Base-by-base conservation (phyloP, 2,113 vertebrate species). In the Pseudorhombus dupliciocellatus region DNA sequence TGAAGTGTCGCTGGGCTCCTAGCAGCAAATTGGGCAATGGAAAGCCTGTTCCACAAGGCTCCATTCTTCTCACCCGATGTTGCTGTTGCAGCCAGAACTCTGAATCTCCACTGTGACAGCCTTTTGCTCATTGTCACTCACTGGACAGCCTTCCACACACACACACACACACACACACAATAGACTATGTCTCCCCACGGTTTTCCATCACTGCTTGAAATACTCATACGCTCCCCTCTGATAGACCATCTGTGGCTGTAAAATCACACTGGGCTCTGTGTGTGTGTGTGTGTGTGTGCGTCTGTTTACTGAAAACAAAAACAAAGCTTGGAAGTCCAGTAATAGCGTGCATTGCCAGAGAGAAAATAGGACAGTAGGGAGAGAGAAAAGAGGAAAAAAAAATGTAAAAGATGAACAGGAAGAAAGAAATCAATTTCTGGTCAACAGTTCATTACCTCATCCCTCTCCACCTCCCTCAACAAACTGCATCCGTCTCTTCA, bases 231-330 rank as follows among this genome's bases (percentile, higher is more conserved):
- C 79, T 83, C 84, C 86, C 87, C 84, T 86, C 77, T 81, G 83
- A 83, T 68, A 70, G 73, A 80, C 86, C 89, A 87, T 91, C 87
- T 91, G 88, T 81, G 82, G 70, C 75, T 72, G 64, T 77, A 83
- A 80, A 86, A 66, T 51, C 63, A 46, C 22, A 48, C 51, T 25
- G 8, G 46, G 18, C 53, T 40, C 24, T 7, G 16, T 31, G 61
- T 57, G 46, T 68, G 48, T 31, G 30, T 16, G 59, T n/a, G 25
- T 18, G 31, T 25, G 62, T 25, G 50, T 51, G 40, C 61, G 37
- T 18, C 4, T 21, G 14, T 73, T 73, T 76, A 31, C 69, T 50
- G 54, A 80, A 80, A 87, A 84, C 70, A 71, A 87, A 78, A 78
- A 66, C 59, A 71, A 68, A 53, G 62, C 70, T 67, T 21, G 42